These are phyloP conservation scores for Bucco capensis DNA, from an alignment of 2,113 vertebrate genomes.

Conservation along the genomic window DNA sequence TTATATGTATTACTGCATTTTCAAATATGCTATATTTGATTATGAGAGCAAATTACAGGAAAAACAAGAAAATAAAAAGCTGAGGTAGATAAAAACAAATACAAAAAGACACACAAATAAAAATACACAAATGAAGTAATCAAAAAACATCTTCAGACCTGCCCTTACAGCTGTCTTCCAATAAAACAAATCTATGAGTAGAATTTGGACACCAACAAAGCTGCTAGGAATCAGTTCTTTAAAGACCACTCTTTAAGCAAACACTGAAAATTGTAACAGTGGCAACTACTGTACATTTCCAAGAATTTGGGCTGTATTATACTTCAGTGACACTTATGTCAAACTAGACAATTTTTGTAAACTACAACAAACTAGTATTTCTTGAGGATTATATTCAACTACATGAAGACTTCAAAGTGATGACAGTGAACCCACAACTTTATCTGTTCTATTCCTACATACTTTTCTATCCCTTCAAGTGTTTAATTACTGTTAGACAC, in stretches of 20 bases:
- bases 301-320: not conserved
- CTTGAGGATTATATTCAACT: not conserved
- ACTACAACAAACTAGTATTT: not conserved
- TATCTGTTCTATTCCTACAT: not conserved
- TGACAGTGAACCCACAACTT: not conserved
- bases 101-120: not conserved
- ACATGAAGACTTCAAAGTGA: not conserved
- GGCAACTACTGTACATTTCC: not conserved
- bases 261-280: not conserved
- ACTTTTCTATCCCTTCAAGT: not conserved
- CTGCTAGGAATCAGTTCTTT: not conserved
- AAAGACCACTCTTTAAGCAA: not conserved
- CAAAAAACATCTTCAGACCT: not conserved
- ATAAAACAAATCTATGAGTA: not conserved
- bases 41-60: not conserved
- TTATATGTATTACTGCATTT: not conserved
- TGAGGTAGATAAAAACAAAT: not conserved
- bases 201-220: accelerated
- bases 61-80: not conserved
- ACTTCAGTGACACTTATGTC: not conserved
- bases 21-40: not conserved
- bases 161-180: not conserved
- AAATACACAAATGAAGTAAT: not conserved
- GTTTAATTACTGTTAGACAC: not conserved
- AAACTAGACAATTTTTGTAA: not conserved